Base-by-base conservation (phyloP, 2,888 invertebrate species). In the Hyposoter didymator region DNA sequence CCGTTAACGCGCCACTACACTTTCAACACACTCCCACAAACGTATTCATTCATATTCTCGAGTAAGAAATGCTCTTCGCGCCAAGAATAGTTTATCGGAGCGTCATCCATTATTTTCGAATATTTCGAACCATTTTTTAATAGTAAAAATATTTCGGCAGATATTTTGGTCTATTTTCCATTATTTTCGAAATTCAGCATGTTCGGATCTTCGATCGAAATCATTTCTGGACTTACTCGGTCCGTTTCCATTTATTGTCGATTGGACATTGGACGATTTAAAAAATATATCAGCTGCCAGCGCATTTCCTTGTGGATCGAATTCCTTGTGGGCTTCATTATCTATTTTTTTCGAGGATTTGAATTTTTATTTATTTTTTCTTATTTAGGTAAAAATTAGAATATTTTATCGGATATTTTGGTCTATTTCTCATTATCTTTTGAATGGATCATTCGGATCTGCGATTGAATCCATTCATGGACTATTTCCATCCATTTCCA, bases 1-100 rank as follows among this genome's bases (percentile, higher is more conserved):
- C 79, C 66, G 84, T 80, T 76, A 78, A 70, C 67, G 43, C 59
- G 19, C 82, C 43, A 75, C 69, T 78, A 80, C 84, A 78, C 22
- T 49, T 43, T 39, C 8, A 35, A 52, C 67, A 17, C 74, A 49
- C 19, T 19, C 55, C 22, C n/a, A 55, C 22, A 19, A 55, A 10
- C 22, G 2, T 3, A 55, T n/a, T 55, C 55, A 55, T 55, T 55
- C 55, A 22, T 55, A 22, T 55, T 22, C 19, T 55, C 22, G 55
- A 22, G 19, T 55, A 10, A 55, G 8, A 55, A 55, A 35, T 2
- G 19, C 19, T 52, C 5, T 19, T 0, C 1, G 6, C n/a, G 12
- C 8, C 10, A 55, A 22, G 47, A 47, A 12, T 47, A 47, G 14
- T 47, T 47, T 14, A 55, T 8, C 6, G n/a, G 10, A 12, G 14